Percentiles rank a stretch among this genome's conserved stretches.
Conservation (phyloP, 2,797 vertebrate genomes). For the Pristis pectinata region DNA sequence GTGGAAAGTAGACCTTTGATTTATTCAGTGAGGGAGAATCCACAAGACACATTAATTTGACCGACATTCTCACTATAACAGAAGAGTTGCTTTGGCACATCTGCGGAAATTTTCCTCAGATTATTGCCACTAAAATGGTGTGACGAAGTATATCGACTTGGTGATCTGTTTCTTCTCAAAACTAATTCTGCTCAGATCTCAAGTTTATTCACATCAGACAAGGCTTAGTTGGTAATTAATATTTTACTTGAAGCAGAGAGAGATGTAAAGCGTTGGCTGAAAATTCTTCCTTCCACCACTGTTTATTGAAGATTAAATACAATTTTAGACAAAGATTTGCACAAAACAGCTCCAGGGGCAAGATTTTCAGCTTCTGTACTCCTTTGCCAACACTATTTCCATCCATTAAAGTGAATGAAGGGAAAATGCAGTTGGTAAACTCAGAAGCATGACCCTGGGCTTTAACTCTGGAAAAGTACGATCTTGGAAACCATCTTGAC, state of each 20-base stretch:
- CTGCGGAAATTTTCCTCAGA: background rate
- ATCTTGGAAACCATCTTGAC: background rate
- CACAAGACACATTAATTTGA: background rate
- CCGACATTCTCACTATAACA: background rate
- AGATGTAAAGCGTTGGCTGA: background rate
- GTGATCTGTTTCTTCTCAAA: background rate
- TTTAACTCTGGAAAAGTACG: background rate
- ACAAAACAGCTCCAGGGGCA: background rate
- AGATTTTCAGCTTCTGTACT: background rate
- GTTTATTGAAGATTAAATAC: no score
- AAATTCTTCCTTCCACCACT: no score
- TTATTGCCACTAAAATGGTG: background rate
- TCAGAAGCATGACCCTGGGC: background rate
- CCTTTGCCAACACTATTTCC: background rate
- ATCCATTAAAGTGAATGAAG: background rate
- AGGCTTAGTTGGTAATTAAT: background rate
- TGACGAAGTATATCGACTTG: background rate
- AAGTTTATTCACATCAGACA: background rate
- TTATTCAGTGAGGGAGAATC: background rate
- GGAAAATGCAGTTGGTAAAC: background rate
- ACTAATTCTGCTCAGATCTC: background rate
- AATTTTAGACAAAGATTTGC: no score
- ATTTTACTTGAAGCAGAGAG: background rate
- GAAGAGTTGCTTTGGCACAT: background rate
- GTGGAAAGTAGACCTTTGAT: background rate